A percentile compares a stretch with the other conserved stretches of the same genome.
Conservation (phyloP, 2,888 invertebrate genomes). For the Lithodes maja region DNA sequence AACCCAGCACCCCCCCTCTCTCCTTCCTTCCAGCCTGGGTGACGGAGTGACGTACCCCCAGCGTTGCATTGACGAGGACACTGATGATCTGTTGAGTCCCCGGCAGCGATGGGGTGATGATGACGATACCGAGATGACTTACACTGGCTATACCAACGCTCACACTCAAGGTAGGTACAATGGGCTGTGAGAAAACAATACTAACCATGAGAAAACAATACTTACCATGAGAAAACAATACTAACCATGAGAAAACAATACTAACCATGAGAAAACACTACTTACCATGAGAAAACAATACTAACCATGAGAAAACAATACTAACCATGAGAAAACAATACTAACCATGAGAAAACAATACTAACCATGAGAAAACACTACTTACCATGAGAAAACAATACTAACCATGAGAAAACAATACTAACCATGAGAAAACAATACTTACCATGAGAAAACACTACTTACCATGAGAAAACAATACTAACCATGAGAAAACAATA, state of each 20-base stretch:
- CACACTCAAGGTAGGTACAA: conserved; percentile 45
- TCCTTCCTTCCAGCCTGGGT: conserved; percentile 53
- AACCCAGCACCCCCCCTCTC: background rate
- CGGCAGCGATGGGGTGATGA: conserved; percentile 67
- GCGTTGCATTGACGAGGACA: conserved; percentile 70
- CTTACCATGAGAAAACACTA: no score
- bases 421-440: no score
- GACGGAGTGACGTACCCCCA: conserved; percentile 70
- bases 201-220: background rate
- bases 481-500: no score
- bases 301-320: no score
- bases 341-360: background rate
- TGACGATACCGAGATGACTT: conserved; percentile 55
- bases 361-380: background rate
- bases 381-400: no score
- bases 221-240: background rate
- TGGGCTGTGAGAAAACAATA: background rate
- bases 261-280: no score
- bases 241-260: no score
- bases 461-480: no score
- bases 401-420: no score
- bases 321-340: no score
- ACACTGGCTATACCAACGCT: conserved; percentile 39
- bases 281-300: no score
- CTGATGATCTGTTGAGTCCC: conserved; percentile 66